Conservation (phyloP, 2,888 invertebrate genomes). For the Caenorhabditis sinica region DNA sequence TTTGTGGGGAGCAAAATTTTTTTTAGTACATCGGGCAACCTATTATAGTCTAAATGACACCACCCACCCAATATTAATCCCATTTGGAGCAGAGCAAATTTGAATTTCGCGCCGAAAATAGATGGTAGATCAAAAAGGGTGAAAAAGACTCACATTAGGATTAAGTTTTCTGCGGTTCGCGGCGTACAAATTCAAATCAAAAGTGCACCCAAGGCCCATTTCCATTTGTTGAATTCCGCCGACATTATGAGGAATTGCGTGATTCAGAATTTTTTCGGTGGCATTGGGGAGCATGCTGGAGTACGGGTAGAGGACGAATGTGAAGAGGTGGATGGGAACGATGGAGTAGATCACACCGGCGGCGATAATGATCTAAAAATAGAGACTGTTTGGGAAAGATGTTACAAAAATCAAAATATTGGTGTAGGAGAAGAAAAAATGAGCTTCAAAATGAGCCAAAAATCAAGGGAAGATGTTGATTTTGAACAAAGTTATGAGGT, state of each 20-base stretch:
- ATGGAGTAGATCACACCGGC: conserved; percentile 74
- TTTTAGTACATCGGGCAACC: no score
- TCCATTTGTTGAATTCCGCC: conserved; percentile 81
- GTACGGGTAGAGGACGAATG: conserved; percentile 76
- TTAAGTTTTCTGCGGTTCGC: conserved; percentile 77
- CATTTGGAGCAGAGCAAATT: no score
- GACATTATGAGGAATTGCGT: conserved; percentile 82
- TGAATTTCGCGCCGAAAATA: not conserved
- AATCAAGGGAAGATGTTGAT: not conserved
- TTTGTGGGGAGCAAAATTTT: no score
- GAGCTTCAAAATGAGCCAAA: not conserved
- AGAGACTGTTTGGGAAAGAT: not conserved
- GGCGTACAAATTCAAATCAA: conserved; percentile 80
- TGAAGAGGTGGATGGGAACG: conserved; percentile 76
- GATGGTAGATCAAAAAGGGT: conserved; percentile 1
- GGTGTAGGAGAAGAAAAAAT: not conserved
- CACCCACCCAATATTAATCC: no score
- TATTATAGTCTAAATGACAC: no score
- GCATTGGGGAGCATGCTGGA: conserved; percentile 74
- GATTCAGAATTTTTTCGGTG: conserved; percentile 80
- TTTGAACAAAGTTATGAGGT: not conserved
- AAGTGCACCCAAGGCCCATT: conserved; percentile 79
- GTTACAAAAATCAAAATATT: not conserved
- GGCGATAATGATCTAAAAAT: conserved; percentile 72
- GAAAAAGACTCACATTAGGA: conserved; percentile 77